Percentiles rank a stretch among this genome's conserved stretches.
Evolutionary conservation across 2,797 vertebrate species (phyloP).

Genomic region (Calcarius lapponicus): DNA sequence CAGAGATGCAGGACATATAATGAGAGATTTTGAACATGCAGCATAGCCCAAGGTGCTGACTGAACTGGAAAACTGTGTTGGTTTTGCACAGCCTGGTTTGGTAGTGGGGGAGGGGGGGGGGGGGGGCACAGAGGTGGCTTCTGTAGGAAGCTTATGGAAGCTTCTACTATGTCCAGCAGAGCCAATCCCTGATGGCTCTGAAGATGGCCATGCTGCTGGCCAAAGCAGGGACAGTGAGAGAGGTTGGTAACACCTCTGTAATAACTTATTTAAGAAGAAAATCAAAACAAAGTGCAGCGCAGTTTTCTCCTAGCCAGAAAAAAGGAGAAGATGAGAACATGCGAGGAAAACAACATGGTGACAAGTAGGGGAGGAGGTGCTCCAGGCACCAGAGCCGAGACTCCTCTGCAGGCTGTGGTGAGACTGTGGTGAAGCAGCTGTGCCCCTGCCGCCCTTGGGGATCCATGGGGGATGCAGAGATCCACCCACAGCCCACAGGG

Average conservation of each 20-base stretch:
- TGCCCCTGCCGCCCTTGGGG: background rate
- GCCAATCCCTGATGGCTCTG: too few relatives aligned
- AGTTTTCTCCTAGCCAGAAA: background rate
- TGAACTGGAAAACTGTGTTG: background rate
- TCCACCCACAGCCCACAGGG: background rate
- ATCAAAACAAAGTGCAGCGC: background rate
- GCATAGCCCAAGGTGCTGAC: background rate
- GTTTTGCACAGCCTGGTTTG: background rate
- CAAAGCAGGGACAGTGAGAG: background rate
- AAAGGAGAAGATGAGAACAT: background rate
- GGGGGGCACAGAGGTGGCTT: too few relatives aligned
- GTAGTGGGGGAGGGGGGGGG: rapidly evolving
- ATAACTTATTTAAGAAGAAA: background rate
- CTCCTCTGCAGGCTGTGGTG: background rate
- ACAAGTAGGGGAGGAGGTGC: background rate
- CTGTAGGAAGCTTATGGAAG: background rate
- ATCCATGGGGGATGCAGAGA: background rate
- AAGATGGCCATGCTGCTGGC: too few relatives aligned
- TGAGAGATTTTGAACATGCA: background rate
- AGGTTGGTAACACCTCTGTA: rapidly evolving
- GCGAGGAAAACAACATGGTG: too few relatives aligned
- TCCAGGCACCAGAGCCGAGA: rapidly evolving
- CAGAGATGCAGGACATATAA: background rate
- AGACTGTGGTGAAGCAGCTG: background rate
- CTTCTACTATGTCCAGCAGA: background rate